phyloP scores from a whole-genome alignment of 2,797 vertebrate genomes.

The Loriculus beryllinus region DNA sequence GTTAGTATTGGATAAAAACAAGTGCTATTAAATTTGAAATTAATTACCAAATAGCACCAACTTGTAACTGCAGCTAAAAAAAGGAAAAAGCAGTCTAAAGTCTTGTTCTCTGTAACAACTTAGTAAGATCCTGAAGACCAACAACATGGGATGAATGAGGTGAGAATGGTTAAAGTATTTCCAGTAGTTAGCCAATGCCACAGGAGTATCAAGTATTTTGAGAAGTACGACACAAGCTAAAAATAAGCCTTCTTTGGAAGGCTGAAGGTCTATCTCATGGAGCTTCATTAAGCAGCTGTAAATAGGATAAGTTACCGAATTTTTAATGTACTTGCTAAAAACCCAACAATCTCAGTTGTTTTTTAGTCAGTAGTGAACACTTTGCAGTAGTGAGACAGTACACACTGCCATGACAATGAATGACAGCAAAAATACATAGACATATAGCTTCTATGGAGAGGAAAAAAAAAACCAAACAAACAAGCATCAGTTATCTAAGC shows the following conservation, averaged over 20 bases:
- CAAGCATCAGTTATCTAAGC: not conserved
- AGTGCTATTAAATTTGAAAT: not conserved
- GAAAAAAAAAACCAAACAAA: not conserved
- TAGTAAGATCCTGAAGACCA: not conserved
- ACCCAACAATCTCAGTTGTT: not conserved
- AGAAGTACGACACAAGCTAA: not conserved
- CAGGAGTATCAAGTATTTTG: not conserved
- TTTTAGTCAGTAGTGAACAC: not conserved
- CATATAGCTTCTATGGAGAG: not conserved
- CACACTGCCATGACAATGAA: not conserved
- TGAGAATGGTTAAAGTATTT: not conserved
- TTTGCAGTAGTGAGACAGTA: not conserved
- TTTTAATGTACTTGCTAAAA: not conserved
- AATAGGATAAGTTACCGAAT: not conserved
- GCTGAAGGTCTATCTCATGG: not conserved
- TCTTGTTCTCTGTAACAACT: not conserved
- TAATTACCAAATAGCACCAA: conserved; percentile 1
- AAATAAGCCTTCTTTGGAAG: not conserved
- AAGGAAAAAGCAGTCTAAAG: not conserved
- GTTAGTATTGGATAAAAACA: not conserved
- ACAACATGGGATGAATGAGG: not conserved
- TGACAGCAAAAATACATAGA: not conserved
- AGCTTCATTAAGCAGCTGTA: not conserved
- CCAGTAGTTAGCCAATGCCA: not conserved
- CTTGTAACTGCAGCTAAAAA: not conserved